Evolutionary conservation across 2,797 vertebrate genomes (phyloP), one percentile per base, ranked within the genome.

Genomic region (Anniella stebbinsi): DNA sequence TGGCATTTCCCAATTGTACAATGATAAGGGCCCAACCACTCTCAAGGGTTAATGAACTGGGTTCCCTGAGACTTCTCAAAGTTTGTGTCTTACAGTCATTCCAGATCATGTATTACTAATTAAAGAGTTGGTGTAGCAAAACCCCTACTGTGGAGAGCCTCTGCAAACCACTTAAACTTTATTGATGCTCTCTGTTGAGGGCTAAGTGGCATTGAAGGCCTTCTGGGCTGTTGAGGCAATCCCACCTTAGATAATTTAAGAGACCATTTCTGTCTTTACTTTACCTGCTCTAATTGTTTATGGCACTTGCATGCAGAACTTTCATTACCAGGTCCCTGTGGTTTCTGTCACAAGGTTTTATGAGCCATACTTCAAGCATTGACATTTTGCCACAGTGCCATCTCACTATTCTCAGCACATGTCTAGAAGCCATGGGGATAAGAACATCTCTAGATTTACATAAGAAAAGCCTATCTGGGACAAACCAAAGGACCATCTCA

Each of bases 51-150:
- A 6, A 15, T 70, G 76, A 60, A 91, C 41, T 73, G 91, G 54
- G 77, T 83, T 87, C 91, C 76, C 86, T 89, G 78, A 76, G 70
- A 76, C 84, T 94, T 87, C 89, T 84, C 2, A 76, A 88, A 87
- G 83, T 85, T 92, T 93, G 4, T 6, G 75, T 94, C 84, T 86
- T 87, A 48, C 88, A 89, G 92, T 92, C 87, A 92, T 54, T 84
- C 89, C 83, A 87, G 12, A 66, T 89, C 73, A n/a, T 38, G 4
- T 75, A 84, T 86, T 90, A 90, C 38, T 3, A 8, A 75, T 66
- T 84, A 88, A 87, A 67, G 73, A 83, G 63, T 41, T 45, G 86
- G 90, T 84, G 54, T 80, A 87, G 60, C 70, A 88, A 86, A 86
- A 92, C 69, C 48, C 76, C 80, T 88, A 13, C 38, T 63, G 0